Evolutionary conservation across 1,140 invertebrate genomes (phyloP).

Genomic region (Drosophila bipectinata): DNA sequence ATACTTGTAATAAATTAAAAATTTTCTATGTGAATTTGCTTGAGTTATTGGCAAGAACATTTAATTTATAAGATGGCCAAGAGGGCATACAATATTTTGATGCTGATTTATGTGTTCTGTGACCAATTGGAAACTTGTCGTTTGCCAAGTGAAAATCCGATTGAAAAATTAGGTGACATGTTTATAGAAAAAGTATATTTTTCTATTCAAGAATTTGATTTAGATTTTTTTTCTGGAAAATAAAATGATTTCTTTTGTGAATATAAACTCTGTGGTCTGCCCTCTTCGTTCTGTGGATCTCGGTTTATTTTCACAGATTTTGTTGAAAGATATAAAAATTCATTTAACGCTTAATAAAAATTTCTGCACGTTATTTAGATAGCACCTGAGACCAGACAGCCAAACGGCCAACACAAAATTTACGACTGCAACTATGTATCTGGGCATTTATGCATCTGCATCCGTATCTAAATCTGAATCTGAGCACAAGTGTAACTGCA

Average conservation of each 20-base stretch:
- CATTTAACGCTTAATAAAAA: constrained; percentile 79
- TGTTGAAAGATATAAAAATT: constrained; percentile 71
- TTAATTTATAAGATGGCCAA: constrained; percentile 22
- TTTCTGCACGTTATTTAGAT: constrained; percentile 71
- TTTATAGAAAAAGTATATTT: neutral
- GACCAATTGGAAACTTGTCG: neutral
- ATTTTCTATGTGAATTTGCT: neutral
- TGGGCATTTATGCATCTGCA: constrained; percentile 25
- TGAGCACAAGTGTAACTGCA: constrained; percentile 3
- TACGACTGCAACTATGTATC: constrained; percentile 49
- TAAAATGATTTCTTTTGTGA: neutral
- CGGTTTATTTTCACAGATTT: constrained; percentile 32
- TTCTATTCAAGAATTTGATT: neutral
- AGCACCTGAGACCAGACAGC: constrained; percentile 42
- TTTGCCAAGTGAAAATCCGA: neutral
- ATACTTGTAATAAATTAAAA: constrained; percentile 11
- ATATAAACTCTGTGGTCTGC: neutral
- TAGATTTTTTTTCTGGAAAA: too few species aligned
- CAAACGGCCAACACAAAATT: constrained; percentile 10
- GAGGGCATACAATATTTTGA: constrained; percentile 13
- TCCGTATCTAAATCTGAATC: constrained; percentile 12
- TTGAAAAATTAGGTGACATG: neutral
- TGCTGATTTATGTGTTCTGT: constrained; percentile 22
- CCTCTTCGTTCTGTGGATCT: neutral
- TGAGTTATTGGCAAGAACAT: constrained; percentile 34